Base-by-base conservation (phyloP, 1,140 invertebrate species). In the Belonocnema kinseyi region DNA sequence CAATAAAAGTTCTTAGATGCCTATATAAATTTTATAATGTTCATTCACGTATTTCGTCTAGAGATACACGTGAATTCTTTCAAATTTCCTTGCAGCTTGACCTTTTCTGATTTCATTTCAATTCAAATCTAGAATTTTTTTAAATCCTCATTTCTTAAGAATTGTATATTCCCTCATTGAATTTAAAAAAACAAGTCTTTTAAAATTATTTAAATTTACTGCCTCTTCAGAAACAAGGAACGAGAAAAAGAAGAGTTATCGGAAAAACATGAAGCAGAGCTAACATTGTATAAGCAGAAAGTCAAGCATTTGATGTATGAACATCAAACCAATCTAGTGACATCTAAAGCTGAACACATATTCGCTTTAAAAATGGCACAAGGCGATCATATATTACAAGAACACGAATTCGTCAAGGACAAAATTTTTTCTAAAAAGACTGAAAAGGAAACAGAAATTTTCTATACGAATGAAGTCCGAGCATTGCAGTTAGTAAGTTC, bases 281-380 rank as follows among this genome's bases (percentile, higher is more conserved):
- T 98, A 14, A 97, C 97, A 92, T 94, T 96, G 58, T 96, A 96
- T 81, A 97, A 97, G 90, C 97, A 98, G 88, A 98, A 97, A 93
- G 95, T 98, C 13, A 98, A 98, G 86, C 96, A 97, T 90, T 91
- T 98, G 26, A 94, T 98, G 90, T 98, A 97, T 89, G 97, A 98
- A 86, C 97, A 98, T 86, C 96, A 98, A 87, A 95, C 94, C 51
- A 95, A 95, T 85, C 92, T 97, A 58, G 94, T 96, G 0, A 95
- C 96, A 85, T 91, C 95, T 21, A 95, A 96, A 89, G 94, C 95
- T 11, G 95, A 97, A 85, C 94, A 94, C 46, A 93, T 96, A 88
- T 95, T 96, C 0, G 93, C 94, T 12, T 88, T 97, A 8, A 96
- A 97, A 90, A 88, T 95, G 12, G 93, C 94, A 8, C 94, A 96